phyloP scores from a whole-genome alignment of 2,797 vertebrate species.

The Euthynnus affinis region DNA sequence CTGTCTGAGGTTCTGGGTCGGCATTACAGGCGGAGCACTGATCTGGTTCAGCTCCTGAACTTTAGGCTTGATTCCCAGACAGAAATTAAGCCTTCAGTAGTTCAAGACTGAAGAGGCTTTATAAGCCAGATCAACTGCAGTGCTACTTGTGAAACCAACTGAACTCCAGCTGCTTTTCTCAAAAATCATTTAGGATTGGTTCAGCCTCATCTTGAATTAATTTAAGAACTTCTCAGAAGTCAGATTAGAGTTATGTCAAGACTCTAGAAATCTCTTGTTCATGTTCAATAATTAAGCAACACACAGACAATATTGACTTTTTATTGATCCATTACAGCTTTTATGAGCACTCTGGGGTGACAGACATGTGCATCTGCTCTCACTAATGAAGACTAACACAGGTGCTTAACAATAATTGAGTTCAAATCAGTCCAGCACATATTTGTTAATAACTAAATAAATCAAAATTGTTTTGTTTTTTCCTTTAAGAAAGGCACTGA shows the following conservation, averaged over 20 bases:
- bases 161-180: neutral
- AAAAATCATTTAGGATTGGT: neutral
- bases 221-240: neutral
- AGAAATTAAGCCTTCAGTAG: neutral
- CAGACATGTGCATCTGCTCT: slow-evolving; percentile 32
- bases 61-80: neutral
- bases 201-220: slow-evolving; percentile 3
- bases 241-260: neutral
- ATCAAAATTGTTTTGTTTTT: neutral
- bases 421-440: slow-evolving; percentile 12
- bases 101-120: neutral
- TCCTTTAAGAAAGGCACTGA: neutral
- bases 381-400: slow-evolving; percentile 49
- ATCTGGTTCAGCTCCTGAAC: slow-evolving; percentile 1
- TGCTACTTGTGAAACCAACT: slow-evolving; percentile 6
- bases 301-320: slow-evolving; percentile 20
- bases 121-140: neutral
- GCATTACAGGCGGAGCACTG: neutral
- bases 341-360: slow-evolving; percentile 23
- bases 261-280: slow-evolving; percentile 3
- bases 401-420: slow-evolving; percentile 51
- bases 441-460: neutral
- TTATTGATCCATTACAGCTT: slow-evolving; percentile 50
- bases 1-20: neutral
- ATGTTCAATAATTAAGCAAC: slow-evolving; percentile 39